phyloP scores from a whole-genome alignment of 2,113 vertebrate species.

The Semnornis frantzii region DNA sequence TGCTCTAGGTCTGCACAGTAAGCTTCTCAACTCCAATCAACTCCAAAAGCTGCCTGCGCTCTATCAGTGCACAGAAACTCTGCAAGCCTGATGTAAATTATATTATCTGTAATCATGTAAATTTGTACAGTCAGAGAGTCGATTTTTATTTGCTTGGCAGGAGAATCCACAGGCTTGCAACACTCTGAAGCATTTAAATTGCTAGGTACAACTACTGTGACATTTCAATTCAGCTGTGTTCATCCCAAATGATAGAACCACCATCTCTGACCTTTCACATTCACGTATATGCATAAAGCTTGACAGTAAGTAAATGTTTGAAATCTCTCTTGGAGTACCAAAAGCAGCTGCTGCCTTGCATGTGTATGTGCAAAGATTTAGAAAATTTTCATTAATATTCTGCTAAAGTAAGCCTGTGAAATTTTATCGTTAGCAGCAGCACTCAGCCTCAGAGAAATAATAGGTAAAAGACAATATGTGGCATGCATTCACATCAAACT shows the following conservation, averaged over 20 bases:
- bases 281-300: background rate
- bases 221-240: constrained; percentile 64
- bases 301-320: constrained; percentile 56
- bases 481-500: background rate
- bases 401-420: constrained; percentile 23
- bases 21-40: constrained; percentile 52
- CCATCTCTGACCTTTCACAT: constrained; percentile 62
- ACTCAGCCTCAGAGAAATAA: constrained; percentile 29
- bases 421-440: constrained; percentile 35
- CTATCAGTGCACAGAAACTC: constrained; percentile 36
- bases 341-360: constrained; percentile 25
- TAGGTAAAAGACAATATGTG: constrained; percentile 37
- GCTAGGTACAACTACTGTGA: constrained; percentile 60
- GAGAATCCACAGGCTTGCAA: constrained; percentile 51
- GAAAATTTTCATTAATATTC: constrained; percentile 64
- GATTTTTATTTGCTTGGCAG: constrained; percentile 67
- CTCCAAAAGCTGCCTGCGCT: constrained; percentile 24
- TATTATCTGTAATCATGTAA: constrained; percentile 67
- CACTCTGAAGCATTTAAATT: constrained; percentile 64
- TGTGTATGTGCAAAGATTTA: constrained; percentile 24
- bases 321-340: constrained; percentile 24
- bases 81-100: constrained; percentile 51
- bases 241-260: constrained; percentile 55
- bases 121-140: constrained; percentile 56
- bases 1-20: constrained; percentile 44